Conservation (phyloP, 2,888 invertebrate genomes). For the Apamea anceps region DNA sequence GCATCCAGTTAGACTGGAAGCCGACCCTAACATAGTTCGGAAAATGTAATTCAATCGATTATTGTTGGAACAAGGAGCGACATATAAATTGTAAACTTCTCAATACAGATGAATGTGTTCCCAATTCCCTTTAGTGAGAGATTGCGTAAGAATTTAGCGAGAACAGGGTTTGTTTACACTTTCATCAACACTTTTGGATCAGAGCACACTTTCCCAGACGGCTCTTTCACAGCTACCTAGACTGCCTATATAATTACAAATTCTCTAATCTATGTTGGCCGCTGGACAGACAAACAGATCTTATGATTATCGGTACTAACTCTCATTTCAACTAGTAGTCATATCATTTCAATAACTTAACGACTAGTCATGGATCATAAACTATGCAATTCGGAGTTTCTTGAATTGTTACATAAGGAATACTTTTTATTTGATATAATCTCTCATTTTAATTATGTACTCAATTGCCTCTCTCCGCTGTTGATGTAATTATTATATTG, state of each 20-base stretch:
- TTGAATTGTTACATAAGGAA: conserved; percentile 31
- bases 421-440: conserved; percentile 37
- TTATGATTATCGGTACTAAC: conserved; percentile 35
- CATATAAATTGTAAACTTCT: not conserved
- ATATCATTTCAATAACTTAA: conserved; percentile 34
- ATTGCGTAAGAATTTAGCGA: not conserved
- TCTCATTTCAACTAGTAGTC: conserved; percentile 8
- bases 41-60: too few species aligned
- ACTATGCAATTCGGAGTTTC: conserved; percentile 29
- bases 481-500: conserved; percentile 36
- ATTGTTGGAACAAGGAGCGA: too few species aligned
- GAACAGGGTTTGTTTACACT: not conserved
- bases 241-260: not conserved
- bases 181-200: not conserved
- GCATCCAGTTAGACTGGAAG: not conserved
- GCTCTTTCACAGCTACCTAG: not conserved
- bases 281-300: not conserved
- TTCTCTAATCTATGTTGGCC: not conserved
- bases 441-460: conserved; percentile 42
- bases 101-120: not conserved
- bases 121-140: not conserved
- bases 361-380: conserved; percentile 10
- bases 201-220: not conserved
- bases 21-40: not conserved
- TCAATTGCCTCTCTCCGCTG: conserved; percentile 37